Conservation (phyloP, 1,140 invertebrate genomes). For the Formica selysi region DNA sequence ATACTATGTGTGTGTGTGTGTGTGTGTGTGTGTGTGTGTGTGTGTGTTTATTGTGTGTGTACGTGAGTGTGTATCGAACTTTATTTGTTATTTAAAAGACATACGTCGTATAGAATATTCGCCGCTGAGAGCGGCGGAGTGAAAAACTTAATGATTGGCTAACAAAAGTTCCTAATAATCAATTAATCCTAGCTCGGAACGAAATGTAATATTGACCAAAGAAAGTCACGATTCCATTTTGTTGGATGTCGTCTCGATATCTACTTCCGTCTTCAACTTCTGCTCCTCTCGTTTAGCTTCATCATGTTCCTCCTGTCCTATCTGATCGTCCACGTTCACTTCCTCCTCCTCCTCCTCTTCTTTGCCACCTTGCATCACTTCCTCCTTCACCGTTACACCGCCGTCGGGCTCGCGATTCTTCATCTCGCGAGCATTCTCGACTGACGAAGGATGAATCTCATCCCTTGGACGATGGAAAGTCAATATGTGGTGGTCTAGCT, state of each 20-base stretch:
- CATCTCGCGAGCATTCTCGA: neutral
- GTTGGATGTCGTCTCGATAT: slow-evolving; percentile 29
- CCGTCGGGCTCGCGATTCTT: slow-evolving; percentile 30
- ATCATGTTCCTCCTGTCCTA: slow-evolving; percentile 49
- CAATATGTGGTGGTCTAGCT: slow-evolving; percentile 93
- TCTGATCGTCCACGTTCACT: slow-evolving; percentile 70
- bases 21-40: too few relatives aligned
- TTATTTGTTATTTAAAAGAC: neutral
- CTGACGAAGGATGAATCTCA: neutral
- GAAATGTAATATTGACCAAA: slow-evolving; percentile 14
- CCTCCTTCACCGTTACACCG: slow-evolving; percentile 75
- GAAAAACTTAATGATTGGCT: slow-evolving; percentile 37
- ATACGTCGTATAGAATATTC: neutral
- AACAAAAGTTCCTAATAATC: slow-evolving; percentile 15
- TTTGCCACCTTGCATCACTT: slow-evolving; percentile 65
- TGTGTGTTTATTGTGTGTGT: too few relatives aligned
- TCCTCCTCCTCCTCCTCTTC: slow-evolving; percentile 54
- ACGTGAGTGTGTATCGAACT: slow-evolving; percentile 28
- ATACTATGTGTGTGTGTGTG: neutral
- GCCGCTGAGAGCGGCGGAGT: neutral
- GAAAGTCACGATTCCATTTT: slow-evolving; percentile 63
- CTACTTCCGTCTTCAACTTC: slow-evolving; percentile 60
- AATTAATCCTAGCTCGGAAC: slow-evolving; percentile 9
- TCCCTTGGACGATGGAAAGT: slow-evolving; percentile 75
- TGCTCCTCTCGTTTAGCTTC: slow-evolving; percentile 3